These are phyloP conservation scores for Apistogramma diplotaenia DNA, from an alignment of 2,113 vertebrate species.

Conservation along the genomic window DNA sequence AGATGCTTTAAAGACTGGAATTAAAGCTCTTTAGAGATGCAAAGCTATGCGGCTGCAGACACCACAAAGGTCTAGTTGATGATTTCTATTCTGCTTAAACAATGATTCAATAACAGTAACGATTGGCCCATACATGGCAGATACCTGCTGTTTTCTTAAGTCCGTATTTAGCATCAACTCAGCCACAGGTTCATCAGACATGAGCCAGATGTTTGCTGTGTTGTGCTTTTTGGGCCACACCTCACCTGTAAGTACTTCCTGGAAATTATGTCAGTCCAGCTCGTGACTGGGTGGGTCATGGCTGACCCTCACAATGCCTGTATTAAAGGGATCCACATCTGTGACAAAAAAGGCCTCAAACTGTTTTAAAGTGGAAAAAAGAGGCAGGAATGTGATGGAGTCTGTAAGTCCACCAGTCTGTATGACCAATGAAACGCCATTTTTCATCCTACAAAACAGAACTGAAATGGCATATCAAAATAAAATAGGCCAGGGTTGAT, in stretches of 20 bases:
- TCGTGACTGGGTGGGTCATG: not conserved
- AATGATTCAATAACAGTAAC: not conserved
- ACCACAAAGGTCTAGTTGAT: too few relatives aligned
- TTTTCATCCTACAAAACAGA: not conserved
- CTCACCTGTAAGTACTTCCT: not conserved
- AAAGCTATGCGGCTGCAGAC: not conserved
- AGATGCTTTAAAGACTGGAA: not conserved
- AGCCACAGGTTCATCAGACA: too few relatives aligned
- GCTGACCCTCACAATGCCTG: not conserved
- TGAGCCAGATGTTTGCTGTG: not conserved
- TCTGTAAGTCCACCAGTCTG: not conserved
- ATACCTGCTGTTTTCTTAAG: not conserved
- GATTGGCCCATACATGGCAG: not conserved
- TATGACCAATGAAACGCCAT: not conserved
- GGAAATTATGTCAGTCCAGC: not conserved
- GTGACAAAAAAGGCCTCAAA: too few relatives aligned
- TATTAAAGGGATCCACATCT: not conserved
- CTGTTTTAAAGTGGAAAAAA: too few relatives aligned
- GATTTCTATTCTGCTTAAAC: not conserved
- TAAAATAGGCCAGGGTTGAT: not conserved
- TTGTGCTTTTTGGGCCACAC: not conserved
- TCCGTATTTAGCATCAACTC: too few relatives aligned
- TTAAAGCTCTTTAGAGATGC: not conserved
- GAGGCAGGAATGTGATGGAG: too few relatives aligned
- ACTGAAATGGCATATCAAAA: not conserved